Evolutionary conservation across 2,797 vertebrate genomes (phyloP), one percentile per base, ranked within the genome.

Genomic region (Enteromius unitaeniatus): DNA sequence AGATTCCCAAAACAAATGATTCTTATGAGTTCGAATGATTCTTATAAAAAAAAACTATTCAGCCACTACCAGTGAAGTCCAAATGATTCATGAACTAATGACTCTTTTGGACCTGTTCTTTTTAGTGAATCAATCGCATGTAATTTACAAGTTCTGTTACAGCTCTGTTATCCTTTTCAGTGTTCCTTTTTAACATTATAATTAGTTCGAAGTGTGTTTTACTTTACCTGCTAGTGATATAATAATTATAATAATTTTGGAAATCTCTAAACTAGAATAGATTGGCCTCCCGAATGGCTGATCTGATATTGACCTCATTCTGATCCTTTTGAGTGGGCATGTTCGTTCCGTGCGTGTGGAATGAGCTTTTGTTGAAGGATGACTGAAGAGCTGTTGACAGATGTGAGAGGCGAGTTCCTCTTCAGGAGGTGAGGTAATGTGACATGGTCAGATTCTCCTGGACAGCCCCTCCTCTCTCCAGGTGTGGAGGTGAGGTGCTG

Each of bases 401-500:
- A 79, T 78, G 55, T 65, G 81, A 85, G 62, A 85, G 73, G 42
- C 8, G 53, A 85, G 85, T 85, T 87, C 85, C 81, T 88, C 74
- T 62, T 60, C 40, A 82, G 74, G 78, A 84, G 70, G 79, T 81
- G 84, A 88, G 85, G 85, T 88, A 87, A 84, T 87, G 81, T 82
- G 87, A 74, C 84, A 75, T 45, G 79, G 77, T 79, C 85, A 82
- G 75, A 82, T 86, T 84, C 73, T 86, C 75, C 79, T 21, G 60
- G 53, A 65, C 79, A 26, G 42, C 81, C 67, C 91, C 93, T 94
- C 89, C 81, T 93, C 92, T 90, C 87, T 88, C 93, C 96, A 96
- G 96, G 96, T 97, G 96, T 96, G 95, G 94, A 93, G 91, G 94
- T 93, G 93, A 93, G 92, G 95, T 94, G 93, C 95, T 95, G 94